Evolutionary conservation across 2,113 vertebrate genomes (phyloP), one percentile per base, ranked within the genome.

Genomic region (Podiceps cristatus): DNA sequence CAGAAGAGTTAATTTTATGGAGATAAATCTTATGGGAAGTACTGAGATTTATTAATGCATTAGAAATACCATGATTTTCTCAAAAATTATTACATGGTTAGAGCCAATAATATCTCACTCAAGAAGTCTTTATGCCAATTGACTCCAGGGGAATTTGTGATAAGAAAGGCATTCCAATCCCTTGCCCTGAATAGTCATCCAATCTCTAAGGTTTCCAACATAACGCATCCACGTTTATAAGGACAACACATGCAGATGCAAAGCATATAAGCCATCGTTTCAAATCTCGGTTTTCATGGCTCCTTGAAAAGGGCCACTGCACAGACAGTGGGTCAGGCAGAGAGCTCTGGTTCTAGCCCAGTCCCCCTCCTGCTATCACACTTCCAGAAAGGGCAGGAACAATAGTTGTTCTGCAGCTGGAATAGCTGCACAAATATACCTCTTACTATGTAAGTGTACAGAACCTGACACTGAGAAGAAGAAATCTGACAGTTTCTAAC

Each of bases 141-240:
- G 27, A 47, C 29, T 87, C 11, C 7, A 33, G 17, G 8, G 11
- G 28, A 92, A 86, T 62, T 67, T 0, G 0, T 55, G 5, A 35
- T 33, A 15, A 67, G 59, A 90, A 83, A 37, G 23, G 18, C 18
- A 40, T 87, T 87, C 19, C 56, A 85, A 35, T 5, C 3, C 49
- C 7, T 72, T 68, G 7, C 7, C 24, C 3, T 37, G 11, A 42
- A 73, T 22, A 33, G 4, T 28, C 0, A 0, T 53, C 7, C 29
- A 78, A 0, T 58, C 12, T 85, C 24, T 56, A 40, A 76, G 24
- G 14, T 58, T 72, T 82, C 17, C 53, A 64, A 37, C 56, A 11
- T 18, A 40, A 47, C 27, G 7, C 28, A 11, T 49, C 35, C 3
- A 3, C 53, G 8, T 52, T 64, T 72, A 60, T 71, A 64, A 85